phyloP scores from a whole-genome alignment of 1,140 invertebrate genomes.

The Callitettix versicolor region DNA sequence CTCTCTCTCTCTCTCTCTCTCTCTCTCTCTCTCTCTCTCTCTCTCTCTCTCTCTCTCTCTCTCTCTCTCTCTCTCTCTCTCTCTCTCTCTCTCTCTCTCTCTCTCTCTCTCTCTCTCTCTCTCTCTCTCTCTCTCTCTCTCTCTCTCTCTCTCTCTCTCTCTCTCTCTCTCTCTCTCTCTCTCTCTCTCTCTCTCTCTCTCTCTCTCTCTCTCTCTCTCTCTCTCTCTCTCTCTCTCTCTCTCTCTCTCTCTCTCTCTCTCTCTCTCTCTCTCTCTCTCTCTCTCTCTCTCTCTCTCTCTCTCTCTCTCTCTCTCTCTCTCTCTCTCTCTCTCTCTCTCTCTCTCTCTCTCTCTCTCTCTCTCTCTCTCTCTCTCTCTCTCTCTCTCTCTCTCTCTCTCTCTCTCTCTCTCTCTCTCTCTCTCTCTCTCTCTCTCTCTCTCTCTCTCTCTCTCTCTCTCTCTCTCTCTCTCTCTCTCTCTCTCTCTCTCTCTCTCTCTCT shows the following conservation, averaged over 20 bases:
- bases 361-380: slow-evolving; percentile 14
- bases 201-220: neutral
- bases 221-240: neutral
- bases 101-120: slow-evolving; percentile 12
- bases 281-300: slow-evolving; percentile 14
- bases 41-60: slow-evolving; percentile 12
- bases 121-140: slow-evolving; percentile 12
- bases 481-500: slow-evolving; percentile 11
- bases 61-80: slow-evolving; percentile 12
- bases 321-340: slow-evolving; percentile 14
- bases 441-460: slow-evolving; percentile 6
- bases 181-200: neutral
- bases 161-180: slow-evolving; percentile 10
- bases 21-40: slow-evolving; percentile 11
- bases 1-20: slow-evolving; percentile 10
- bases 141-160: slow-evolving; percentile 12
- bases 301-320: slow-evolving; percentile 14
- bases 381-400: slow-evolving; percentile 9
- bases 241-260: neutral
- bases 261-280: slow-evolving; percentile 6
- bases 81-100: slow-evolving; percentile 11
- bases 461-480: slow-evolving; percentile 11
- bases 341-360: slow-evolving; percentile 14
- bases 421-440: slow-evolving; percentile 3
- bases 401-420: neutral